phyloP scores from a whole-genome alignment of 2,888 invertebrate species.

The Ceratothoa steindachneri region DNA sequence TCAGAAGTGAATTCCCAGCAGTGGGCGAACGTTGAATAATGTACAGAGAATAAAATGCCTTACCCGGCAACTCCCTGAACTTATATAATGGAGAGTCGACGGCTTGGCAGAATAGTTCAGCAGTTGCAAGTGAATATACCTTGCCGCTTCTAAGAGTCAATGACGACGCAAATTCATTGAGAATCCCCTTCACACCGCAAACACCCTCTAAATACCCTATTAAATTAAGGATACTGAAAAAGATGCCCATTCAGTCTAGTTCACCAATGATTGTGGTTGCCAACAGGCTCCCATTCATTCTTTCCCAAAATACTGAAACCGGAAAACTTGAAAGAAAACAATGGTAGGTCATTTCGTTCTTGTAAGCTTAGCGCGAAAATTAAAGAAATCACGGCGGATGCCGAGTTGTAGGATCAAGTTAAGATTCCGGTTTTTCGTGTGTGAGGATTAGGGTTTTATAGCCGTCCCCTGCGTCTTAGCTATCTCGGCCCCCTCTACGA shows the following conservation, averaged over 20 bases:
- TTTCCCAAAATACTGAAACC: slow-evolving; percentile 66
- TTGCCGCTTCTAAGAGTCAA: neutral
- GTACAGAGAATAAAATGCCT: neutral
- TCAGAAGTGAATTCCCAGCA: too few species aligned
- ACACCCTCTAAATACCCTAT: too few species aligned
- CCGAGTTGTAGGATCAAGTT: too few species aligned
- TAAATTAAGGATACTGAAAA: too few species aligned
- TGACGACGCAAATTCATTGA: neutral
- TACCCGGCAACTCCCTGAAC: neutral
- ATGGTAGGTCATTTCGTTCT: slow-evolving; percentile 69
- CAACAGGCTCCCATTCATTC: slow-evolving; percentile 81
- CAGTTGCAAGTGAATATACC: neutral
- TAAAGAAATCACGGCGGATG: too few species aligned
- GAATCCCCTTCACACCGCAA: neutral
- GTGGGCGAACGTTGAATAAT: too few species aligned
- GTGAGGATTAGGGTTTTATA: too few species aligned
- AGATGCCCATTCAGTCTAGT: slow-evolving; percentile 34
- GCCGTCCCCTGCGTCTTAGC: too few species aligned
- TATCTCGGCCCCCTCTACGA: too few species aligned
- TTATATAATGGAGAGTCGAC: neutral
- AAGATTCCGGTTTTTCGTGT: too few species aligned
- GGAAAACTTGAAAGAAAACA: slow-evolving; percentile 73
- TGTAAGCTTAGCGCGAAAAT: too few species aligned
- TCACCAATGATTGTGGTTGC: slow-evolving; percentile 74
- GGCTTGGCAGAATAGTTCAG: neutral